Evolutionary conservation across 2,113 vertebrate species (phyloP), one percentile per base, ranked within the genome.

Genomic region (Mirza zaza): DNA sequence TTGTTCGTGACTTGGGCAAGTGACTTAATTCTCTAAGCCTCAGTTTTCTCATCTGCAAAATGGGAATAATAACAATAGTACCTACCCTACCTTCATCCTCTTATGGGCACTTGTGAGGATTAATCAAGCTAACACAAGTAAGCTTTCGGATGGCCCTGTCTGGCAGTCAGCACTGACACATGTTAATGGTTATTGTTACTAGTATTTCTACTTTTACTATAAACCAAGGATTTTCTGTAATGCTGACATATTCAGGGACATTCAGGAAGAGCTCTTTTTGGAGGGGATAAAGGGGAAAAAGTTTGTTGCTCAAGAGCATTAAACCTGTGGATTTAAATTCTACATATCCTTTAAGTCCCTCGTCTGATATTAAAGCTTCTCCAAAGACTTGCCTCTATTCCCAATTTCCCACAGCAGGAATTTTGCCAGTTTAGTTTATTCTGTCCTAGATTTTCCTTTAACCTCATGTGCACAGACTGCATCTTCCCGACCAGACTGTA

Each of bases 21-120:
- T n/a, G 45, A 73, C 39, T 71, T 55, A 59, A 85, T 27, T 50
- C 61, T 25, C 55, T 57, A 85, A 73, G 36, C 11, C 57, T 86
- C 45, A 70, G 55, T 90, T 61, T 94, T 52, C 75, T 87, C 80
- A 79, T 61, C 63, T 93, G 14, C 25, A 52, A 95, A 93, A 39
- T 76, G 23, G 50, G 39, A 80, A 15, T 55, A 70, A 36, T 15
- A 32, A 25, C 34, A 27, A 34, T 15, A 32, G 55, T 63, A 36
- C 14, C 12, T 50, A 34, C 14, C 12, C 52, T 5, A 7, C 12
- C 39, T 6, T 42, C 23, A 61, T n/a, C 27, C 3, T 59, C 79
- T 65, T n/a, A 57, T 5, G 42, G 63, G 65, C 42, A 32, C 13
- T 5, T 65, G 29, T 67, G 48, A 89, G 36, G 32, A 36, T 45